Conservation (phyloP, 2,888 invertebrate species). For the Marronus borbonicus region DNA sequence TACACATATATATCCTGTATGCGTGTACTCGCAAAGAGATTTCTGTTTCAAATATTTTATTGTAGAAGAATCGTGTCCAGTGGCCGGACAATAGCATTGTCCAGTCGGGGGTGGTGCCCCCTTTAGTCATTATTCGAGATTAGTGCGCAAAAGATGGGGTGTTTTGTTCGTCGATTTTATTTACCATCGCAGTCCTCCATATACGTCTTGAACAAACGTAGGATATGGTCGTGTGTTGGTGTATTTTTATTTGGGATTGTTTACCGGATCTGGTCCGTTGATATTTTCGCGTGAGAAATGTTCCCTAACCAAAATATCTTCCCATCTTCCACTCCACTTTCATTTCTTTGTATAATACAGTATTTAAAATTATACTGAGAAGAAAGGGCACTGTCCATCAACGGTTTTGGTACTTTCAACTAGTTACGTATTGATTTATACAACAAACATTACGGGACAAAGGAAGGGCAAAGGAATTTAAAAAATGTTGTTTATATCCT, state of each 20-base stretch:
- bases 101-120: conserved; percentile 40
- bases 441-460: too few relatives aligned
- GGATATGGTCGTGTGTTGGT: neutral
- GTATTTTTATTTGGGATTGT: neutral
- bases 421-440: too few relatives aligned
- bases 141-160: conserved; percentile 49
- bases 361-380: too few relatives aligned
- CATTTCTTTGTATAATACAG: too few relatives aligned
- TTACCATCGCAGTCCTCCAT: conserved; percentile 35
- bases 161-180: conserved; percentile 53
- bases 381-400: too few relatives aligned
- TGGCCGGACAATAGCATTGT: conserved; percentile 34
- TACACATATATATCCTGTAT: conserved; percentile 13
- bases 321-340: too few relatives aligned
- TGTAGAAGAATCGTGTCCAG: conserved; percentile 30
- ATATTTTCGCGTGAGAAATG: neutral
- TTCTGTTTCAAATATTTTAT: conserved; percentile 44
- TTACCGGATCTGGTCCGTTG: neutral
- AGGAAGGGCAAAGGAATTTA: too few relatives aligned
- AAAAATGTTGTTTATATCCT: too few relatives aligned
- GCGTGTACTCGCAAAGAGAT: conserved; percentile 8
- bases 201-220: neutral
- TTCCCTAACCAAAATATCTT: neutral
- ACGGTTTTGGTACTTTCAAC: too few relatives aligned
- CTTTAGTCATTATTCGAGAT: conserved; percentile 43